phyloP scores from a whole-genome alignment of 2,888 invertebrate genomes.

The Leptura quadrifasciata region DNA sequence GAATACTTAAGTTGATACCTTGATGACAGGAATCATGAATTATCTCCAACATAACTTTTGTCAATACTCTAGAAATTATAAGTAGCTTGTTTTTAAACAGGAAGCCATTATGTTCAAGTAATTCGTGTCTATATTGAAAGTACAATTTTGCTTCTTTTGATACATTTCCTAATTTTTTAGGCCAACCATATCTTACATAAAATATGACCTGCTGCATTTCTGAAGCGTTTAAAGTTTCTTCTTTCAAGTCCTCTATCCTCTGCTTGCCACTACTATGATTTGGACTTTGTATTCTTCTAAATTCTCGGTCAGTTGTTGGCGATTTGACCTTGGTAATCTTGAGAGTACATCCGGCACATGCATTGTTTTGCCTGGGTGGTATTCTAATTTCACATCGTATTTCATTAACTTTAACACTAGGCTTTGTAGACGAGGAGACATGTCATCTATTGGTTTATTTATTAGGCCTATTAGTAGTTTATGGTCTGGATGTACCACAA shows the following conservation, averaged over 20 bases:
- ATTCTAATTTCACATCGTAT: constrained; percentile 21
- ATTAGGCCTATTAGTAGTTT: constrained; percentile 30
- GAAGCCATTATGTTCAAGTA: constrained; percentile 17
- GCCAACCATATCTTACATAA: constrained; percentile 15
- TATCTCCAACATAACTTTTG: not conserved
- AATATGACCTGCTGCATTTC: no score
- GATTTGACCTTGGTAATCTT: not conserved
- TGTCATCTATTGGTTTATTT: constrained; percentile 30
- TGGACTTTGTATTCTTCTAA: constrained; percentile 22
- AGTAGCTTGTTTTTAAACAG: constrained; percentile 13
- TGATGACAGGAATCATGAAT: no score
- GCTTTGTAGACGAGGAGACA: constrained; percentile 30
- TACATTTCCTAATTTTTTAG: constrained; percentile 5
- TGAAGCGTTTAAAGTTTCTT: constrained; percentile 24
- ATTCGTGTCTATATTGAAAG: constrained; percentile 1
- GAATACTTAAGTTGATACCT: no score
- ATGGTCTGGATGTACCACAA: constrained; percentile 14
- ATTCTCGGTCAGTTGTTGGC: not conserved
- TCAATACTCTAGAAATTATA: not conserved
- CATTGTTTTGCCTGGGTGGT: constrained; percentile 14
- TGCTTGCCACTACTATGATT: constrained; percentile 21
- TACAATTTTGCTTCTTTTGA: constrained; percentile 10
- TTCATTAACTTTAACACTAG: constrained; percentile 21
- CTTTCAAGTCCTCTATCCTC: constrained; percentile 19
- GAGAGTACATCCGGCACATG: constrained; percentile 26